A percentile compares a stretch with the other conserved stretches of the same genome.
Conservation (phyloP, 1,140 invertebrate genomes). For the Pseudomyrmex dendroicus region DNA sequence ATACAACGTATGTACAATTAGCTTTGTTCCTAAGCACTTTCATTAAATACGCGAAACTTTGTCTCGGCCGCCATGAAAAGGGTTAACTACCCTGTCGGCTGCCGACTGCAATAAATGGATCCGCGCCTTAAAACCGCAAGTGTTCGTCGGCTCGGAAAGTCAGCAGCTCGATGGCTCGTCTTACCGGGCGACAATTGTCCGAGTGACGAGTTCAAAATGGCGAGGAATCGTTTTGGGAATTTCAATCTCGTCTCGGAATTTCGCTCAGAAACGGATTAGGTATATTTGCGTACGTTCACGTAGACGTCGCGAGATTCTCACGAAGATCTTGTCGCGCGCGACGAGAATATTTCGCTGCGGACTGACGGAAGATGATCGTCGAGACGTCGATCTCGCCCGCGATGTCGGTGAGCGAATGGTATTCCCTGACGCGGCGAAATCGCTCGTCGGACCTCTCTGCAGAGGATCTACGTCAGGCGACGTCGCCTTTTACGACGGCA, state of each 20-base stretch:
- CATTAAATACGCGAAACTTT: not conserved
- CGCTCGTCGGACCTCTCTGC: conserved; percentile 6
- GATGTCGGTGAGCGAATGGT: conserved; percentile 8
- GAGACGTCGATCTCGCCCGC: conserved; percentile 10
- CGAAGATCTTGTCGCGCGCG: not conserved
- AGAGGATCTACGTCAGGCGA: conserved; percentile 53
- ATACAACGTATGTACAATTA: not conserved
- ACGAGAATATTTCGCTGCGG: conserved; percentile 1
- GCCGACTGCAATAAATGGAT: conserved; percentile 29
- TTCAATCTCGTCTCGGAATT: conserved; percentile 49
- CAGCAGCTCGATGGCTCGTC: conserved; percentile 10
- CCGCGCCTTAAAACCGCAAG: conserved; percentile 17
- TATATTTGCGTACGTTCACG: conserved; percentile 50
- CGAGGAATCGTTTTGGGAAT: conserved; percentile 40
- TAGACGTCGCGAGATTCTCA: conserved; percentile 40
- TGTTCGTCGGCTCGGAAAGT: not conserved
- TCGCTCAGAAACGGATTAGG: conserved; percentile 28
- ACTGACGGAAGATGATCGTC: conserved; percentile 6
- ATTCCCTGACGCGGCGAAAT: conserved; percentile 58
- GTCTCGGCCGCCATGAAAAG: not conserved
- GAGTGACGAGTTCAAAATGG: conserved; percentile 26
- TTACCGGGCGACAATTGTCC: conserved; percentile 34
- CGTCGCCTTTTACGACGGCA: conserved; percentile 65
- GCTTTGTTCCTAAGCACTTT: not conserved
- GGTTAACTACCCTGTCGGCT: conserved; percentile 1